phyloP scores from a whole-genome alignment of 2,113 vertebrate species.

The Triplophysa siluroides region DNA sequence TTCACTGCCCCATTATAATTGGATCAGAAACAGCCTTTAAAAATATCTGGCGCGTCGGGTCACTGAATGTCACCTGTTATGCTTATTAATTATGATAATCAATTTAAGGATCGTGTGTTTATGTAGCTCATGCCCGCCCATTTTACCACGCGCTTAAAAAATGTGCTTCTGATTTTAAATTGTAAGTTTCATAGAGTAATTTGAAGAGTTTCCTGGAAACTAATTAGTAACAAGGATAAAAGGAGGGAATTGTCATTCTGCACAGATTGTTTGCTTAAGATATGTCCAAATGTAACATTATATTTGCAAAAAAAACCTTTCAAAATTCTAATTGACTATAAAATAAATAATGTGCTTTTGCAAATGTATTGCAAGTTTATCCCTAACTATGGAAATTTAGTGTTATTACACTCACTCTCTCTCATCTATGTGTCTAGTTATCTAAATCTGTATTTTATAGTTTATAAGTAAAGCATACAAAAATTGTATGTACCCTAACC shows the following conservation, averaged over 20 bases:
- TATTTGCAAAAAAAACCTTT: no score
- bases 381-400: no score
- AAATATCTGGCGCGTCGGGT: slow-evolving; percentile 4
- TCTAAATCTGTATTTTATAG: no score
- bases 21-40: slow-evolving; percentile 16
- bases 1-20: slow-evolving; percentile 10
- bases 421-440: no score
- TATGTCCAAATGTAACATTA: neutral
- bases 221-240: neutral
- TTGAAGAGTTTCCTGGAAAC: neutral
- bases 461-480: neutral
- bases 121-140: neutral
- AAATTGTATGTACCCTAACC: neutral
- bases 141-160: neutral
- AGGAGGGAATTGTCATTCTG: no score
- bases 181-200: slow-evolving; percentile 2
- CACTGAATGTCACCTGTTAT: slow-evolving; percentile 11
- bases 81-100: slow-evolving; percentile 9
- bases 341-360: no score
- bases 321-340: no score
- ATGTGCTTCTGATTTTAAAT: neutral
- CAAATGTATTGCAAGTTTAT: no score
- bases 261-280: neutral
- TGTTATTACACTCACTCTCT: no score
- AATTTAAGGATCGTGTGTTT: neutral